Base-by-base conservation (phyloP, 2,888 invertebrate species). In the Drosophila limbata region DNA sequence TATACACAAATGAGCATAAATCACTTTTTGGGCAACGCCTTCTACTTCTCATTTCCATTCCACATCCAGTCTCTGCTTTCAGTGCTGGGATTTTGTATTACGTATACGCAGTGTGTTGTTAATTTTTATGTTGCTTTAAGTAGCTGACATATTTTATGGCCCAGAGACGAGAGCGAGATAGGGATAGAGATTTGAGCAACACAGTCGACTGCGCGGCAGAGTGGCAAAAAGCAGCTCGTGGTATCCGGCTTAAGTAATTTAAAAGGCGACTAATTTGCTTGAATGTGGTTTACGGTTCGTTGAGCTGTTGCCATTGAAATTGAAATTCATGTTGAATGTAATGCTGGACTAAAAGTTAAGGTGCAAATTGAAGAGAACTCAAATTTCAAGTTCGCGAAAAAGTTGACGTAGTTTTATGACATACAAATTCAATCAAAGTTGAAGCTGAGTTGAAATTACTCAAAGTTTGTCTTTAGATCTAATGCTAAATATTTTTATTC, bases 71-170 rank as follows among this genome's bases (percentile, higher is more conserved):
- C 40, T 59, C 50, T 17, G 17, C 33, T 25, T 6, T 35, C 15
- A 44, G 15, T 13, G 60, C 19, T 44, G 44, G 48, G 45, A 61
- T 65, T 65, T 56, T 31, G 61, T 44, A 57, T 78, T 69, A 65
- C 77, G 77, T 77, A 73, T 77, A 77, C 78, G 78, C 77, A 67
- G 68, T 44, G 69, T 73, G 80, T 60, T 79, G 73, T 73, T 79
- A 73, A 80, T 80, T 79, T 76, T 79, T 73, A 77, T 76, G 79
- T 65, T 57, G 63, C 80, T 64, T 76, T 78, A 78, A 78, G 77
- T 79, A 78, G 80, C 78, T 73, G 66, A 76, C 73, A 78, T 78
- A 79, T 69, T 78, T 78, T 79, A 78, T 73, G 64, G 66, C 62
- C 56, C 8, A 40, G 13, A 28, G 31, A 47, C 45, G 25, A 45